phyloP scores from a whole-genome alignment of 2,113 vertebrate species.

The Marmota flaviventris region DNA sequence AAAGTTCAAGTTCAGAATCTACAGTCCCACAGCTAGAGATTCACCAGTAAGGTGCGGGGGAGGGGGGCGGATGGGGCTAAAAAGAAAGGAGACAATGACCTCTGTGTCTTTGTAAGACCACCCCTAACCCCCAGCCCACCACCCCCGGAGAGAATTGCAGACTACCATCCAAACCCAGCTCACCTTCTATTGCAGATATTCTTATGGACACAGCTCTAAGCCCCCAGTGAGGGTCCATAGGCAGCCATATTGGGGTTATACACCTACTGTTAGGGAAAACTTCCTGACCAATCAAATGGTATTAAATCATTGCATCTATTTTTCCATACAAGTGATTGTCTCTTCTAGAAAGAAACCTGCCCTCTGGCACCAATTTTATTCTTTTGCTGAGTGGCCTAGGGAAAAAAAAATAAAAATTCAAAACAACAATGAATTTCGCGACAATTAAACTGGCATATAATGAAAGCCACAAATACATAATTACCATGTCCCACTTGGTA shows the following conservation, averaged over 20 bases:
- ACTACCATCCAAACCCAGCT: background rate
- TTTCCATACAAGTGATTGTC: conserved; percentile 81
- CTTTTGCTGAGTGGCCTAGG: conserved; percentile 80
- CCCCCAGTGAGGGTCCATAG: background rate
- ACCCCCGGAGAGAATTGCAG: background rate
- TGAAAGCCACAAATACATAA: conserved; percentile 78
- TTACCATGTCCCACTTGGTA: conserved; percentile 72
- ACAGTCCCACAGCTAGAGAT: background rate
- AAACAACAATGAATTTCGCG: conserved; percentile 71
- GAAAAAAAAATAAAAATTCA: conserved; percentile 74
- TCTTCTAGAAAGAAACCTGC: conserved; percentile 84
- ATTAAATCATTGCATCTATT: conserved; percentile 82
- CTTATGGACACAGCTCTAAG: background rate
- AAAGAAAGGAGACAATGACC: background rate
- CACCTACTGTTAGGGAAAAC: background rate
- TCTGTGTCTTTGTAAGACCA: background rate
- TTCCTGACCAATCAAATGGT: conserved; percentile 54
- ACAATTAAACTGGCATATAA: conserved; percentile 82
- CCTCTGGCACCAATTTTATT: conserved; percentile 84
- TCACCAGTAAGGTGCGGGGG: background rate
- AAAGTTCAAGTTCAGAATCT: conserved; percentile 22
- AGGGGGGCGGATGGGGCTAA: too few relatives aligned
- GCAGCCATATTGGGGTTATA: background rate
- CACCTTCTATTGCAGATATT: background rate
- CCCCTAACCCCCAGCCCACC: too few relatives aligned